Percentiles rank a stretch among this genome's conserved stretches.
Evolutionary conservation across 1,140 invertebrate genomes (phyloP).

Genomic region (Drosophila gunungcola): DNA sequence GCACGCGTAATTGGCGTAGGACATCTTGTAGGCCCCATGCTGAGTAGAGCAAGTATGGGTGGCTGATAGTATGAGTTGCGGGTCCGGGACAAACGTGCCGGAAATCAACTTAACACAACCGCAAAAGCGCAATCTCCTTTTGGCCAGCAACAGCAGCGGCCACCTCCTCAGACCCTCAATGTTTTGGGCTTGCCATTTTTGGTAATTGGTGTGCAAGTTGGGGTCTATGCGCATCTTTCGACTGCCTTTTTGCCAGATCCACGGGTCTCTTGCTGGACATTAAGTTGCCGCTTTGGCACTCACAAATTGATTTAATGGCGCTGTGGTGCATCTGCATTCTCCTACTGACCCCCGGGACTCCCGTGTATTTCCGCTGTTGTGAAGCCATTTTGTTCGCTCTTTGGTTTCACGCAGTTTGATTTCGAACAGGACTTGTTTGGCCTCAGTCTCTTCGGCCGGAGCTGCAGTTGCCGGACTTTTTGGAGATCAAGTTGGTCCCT

Average conservation of each 20-base stretch:
- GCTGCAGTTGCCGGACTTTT: slow-evolving; percentile 7
- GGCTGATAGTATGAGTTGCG: background rate
- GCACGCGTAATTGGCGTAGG: slow-evolving; percentile 62
- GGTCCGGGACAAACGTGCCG: slow-evolving; percentile 56
- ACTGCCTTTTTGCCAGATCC: background rate
- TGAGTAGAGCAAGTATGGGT: slow-evolving; percentile 6
- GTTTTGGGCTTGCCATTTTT: slow-evolving; percentile 31
- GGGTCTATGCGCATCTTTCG: background rate
- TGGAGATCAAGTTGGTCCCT: slow-evolving; percentile 36
- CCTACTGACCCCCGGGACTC: background rate
- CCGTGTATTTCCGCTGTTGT: slow-evolving; percentile 26
- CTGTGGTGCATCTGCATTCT: slow-evolving; percentile 32
- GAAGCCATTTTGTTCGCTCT: slow-evolving; percentile 44
- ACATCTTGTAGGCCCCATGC: slow-evolving; percentile 50
- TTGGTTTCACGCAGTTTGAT: slow-evolving; percentile 23
- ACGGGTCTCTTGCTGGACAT: slow-evolving; percentile 43
- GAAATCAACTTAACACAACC: slow-evolving; percentile 79
- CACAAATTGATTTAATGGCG: slow-evolving; percentile 70
- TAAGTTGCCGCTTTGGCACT: slow-evolving; percentile 45
- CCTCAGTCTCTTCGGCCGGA: background rate
- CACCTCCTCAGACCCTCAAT: slow-evolving; percentile 17
- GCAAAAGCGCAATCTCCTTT: slow-evolving; percentile 75
- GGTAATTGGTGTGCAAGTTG: slow-evolving; percentile 66
- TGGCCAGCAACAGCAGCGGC: slow-evolving; percentile 1
- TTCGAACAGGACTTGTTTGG: background rate